Base-by-base conservation (phyloP, 2,888 invertebrate species). In the Chydorus sphaericus region DNA sequence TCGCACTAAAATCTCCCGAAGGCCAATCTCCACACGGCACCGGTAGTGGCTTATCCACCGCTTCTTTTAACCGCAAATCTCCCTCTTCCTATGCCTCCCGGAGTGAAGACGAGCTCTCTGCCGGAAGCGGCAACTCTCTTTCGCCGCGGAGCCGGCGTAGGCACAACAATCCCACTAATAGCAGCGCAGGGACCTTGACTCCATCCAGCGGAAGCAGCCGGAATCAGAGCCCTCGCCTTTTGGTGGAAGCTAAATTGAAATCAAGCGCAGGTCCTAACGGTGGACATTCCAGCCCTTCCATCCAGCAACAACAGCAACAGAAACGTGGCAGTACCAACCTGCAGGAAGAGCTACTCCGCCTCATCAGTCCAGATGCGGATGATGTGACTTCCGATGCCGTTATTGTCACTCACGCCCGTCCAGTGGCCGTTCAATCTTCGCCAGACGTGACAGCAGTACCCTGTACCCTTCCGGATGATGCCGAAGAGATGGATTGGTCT, bases 331-430 rank as follows among this genome's bases (percentile, higher is more conserved):
- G 52, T 23, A 77, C 79, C 11, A 78, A 79, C 66, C 67, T 84
- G 29, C 83, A 90, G 73, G 89, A 91, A 68, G 91, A 92, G 67
- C 72, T 88, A 23, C 82, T 90, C 75, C 81, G 86, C 50, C 74
- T 91, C 28, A 91, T 91, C 65, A 85, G 86, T 70, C 88, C 87
- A 0, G 88, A 88, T 64, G 76, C 39, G 10, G 48, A 26, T 18
- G 38, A 52, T 14, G 39, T 38, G 29, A 28, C 18, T 14, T 4
- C 44, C 11, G 54, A 39, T 4, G 26, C 80, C 66, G 78, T 79
- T 8, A 80, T 80, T 62, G 71, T 77, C 55, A 79, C 79, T 14
- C 77, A 77, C 68, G 81, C 81, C 1, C 71, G 79, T 58, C 82
- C 79, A 5, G 80, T 78, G 10, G 79, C 79, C 39, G 80, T 78